A percentile compares a stretch with the other conserved stretches of the same genome.
Conservation (phyloP, 2,113 vertebrate genomes). For the Limanda limanda region DNA sequence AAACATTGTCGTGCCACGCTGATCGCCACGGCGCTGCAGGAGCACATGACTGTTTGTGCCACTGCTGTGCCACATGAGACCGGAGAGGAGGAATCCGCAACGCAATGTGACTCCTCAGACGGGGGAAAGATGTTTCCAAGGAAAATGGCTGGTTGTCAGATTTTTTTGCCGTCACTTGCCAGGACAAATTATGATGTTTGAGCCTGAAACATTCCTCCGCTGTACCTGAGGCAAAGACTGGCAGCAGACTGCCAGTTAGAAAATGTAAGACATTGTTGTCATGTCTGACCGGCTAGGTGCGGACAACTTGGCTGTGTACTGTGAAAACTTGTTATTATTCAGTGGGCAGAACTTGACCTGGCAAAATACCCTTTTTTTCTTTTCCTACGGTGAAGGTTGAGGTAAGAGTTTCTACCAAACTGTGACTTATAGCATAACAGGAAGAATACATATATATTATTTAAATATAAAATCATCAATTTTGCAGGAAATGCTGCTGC, state of each 20-base stretch:
- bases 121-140: slow-evolving; percentile 5
- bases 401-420: neutral
- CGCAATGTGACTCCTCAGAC: slow-evolving; percentile 18
- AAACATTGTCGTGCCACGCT: slow-evolving; percentile 43
- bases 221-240: slow-evolving; percentile 14
- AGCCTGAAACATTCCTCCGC: slow-evolving; percentile 6
- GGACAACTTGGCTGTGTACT: neutral
- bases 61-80: slow-evolving; percentile 13
- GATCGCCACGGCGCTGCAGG: slow-evolving; percentile 53
- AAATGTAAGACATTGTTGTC: slow-evolving; percentile 12
- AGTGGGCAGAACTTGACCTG: neutral
- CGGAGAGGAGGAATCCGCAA: neutral
- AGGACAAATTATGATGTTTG: slow-evolving; percentile 37
- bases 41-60: slow-evolving; percentile 48
- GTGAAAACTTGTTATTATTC: neutral
- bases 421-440: no score
- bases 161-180: slow-evolving; percentile 10
- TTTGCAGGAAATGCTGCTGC: neutral
- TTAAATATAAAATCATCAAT: no score
- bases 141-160: slow-evolving; percentile 47
- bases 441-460: no score
- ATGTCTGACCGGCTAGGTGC: neutral
- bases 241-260: slow-evolving; percentile 10
- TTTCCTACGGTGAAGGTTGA: neutral
- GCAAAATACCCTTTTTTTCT: neutral